These are phyloP conservation scores for Agapornis roseicollis DNA, from an alignment of 2,113 vertebrate genomes.

Conservation along the genomic window DNA sequence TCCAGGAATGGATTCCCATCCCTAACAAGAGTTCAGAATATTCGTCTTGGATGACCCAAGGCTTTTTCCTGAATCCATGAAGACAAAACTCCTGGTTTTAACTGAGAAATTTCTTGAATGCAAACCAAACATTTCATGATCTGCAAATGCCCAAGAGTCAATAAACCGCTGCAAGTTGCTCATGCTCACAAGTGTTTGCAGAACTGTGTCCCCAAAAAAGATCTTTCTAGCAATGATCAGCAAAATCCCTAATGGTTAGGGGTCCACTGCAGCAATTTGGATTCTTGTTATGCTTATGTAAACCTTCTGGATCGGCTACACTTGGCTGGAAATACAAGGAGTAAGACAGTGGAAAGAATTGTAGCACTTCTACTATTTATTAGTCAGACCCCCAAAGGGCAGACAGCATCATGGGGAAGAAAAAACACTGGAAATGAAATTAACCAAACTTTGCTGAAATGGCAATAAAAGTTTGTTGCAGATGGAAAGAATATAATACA, in stretches of 20 bases:
- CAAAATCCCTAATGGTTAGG: background rate
- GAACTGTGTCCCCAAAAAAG: background rate
- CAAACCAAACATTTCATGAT: background rate
- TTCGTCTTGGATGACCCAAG: background rate
- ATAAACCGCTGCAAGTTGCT: background rate
- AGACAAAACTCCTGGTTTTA: background rate
- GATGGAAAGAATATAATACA: background rate
- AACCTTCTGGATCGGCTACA: background rate
- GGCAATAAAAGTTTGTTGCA: background rate
- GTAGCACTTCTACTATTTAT: background rate
- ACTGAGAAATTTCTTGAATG: background rate
- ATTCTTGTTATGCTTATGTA: background rate
- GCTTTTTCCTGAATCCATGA: background rate
- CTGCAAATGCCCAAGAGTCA: background rate
- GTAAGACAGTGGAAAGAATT: constrained; percentile 3
- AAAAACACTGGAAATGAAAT: constrained; percentile 1
- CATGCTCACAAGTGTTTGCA: background rate
- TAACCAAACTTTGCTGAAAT: constrained; percentile 7
- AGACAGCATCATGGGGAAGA: background rate
- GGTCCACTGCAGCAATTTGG: background rate
- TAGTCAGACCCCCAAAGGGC: constrained; percentile 14
- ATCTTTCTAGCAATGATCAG: background rate
- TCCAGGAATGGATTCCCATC: background rate
- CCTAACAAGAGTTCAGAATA: background rate
- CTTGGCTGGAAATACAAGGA: background rate